Evolutionary conservation across 64 coral and sea anemone species (phyloP).

Genomic region (Acropora tenuis): DNA sequence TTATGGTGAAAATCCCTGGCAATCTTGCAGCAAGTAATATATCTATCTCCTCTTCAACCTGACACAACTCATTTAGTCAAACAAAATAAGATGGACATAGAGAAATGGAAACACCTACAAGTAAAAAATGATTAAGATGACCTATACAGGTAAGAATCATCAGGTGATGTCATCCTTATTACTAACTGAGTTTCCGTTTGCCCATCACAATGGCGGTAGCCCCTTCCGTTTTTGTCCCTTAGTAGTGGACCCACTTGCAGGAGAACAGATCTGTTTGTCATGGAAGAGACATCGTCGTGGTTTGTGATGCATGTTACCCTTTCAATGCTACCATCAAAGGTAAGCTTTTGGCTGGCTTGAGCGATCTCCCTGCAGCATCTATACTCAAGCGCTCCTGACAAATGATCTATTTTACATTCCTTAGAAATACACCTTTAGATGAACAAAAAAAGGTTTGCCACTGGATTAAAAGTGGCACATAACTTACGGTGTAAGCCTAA

Average conservation of each 20-base stretch:
- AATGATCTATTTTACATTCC: slow-evolving; percentile 36
- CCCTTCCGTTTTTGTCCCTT: slow-evolving; percentile 29
- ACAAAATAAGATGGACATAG: not conserved
- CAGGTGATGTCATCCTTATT: not conserved
- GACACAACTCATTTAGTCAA: not conserved
- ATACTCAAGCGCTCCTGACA: slow-evolving; percentile 33
- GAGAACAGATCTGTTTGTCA: slow-evolving; percentile 30
- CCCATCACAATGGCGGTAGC: not conserved
- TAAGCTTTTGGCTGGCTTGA: slow-evolving; percentile 40
- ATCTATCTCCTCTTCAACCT: not conserved
- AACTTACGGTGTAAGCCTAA: not conserved
- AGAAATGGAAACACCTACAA: not conserved
- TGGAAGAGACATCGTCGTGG: not conserved
- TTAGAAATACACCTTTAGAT: slow-evolving; percentile 43
- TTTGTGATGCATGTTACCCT: slow-evolving; percentile 36
- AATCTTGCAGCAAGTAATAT: not conserved
- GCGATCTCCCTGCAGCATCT: slow-evolving; percentile 40
- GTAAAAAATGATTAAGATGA: not conserved
- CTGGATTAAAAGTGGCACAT: not conserved
- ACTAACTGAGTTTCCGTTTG: slow-evolving; percentile 51
- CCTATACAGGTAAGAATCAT: not conserved
- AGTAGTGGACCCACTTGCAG: slow-evolving; percentile 44
- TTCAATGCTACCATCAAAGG: slow-evolving; percentile 6
- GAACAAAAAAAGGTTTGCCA: not conserved
- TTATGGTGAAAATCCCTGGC: not conserved